A percentile compares a stretch with the other conserved stretches of the same genome.
These are phyloP conservation scores for Otus sunia DNA, from an alignment of 2,113 vertebrate genomes.

Conservation along the genomic window DNA sequence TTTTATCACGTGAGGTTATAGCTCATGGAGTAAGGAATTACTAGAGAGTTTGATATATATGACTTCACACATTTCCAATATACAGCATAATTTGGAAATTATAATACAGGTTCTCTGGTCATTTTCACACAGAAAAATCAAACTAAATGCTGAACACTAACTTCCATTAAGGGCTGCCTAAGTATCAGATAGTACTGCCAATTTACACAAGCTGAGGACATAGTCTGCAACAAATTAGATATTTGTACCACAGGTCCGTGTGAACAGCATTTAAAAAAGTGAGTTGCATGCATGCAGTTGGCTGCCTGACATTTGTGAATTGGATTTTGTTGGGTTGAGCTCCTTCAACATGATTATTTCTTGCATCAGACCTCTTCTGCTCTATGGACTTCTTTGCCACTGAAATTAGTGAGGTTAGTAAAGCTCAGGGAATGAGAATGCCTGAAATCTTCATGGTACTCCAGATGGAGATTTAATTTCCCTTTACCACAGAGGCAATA, in stretches of 20 bases:
- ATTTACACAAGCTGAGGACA: neutral
- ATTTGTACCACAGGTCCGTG: neutral
- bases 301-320: neutral
- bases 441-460: neutral
- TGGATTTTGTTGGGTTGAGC: neutral
- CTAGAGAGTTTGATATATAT: neutral
- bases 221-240: neutral
- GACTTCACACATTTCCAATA: neutral
- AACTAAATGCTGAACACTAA: neutral
- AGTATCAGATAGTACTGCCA: neutral
- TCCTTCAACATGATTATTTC: neutral
- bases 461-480: neutral
- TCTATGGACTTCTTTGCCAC: neutral
- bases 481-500: neutral
- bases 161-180: neutral
- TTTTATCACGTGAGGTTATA: neutral
- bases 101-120: neutral
- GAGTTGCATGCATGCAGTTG: neutral
- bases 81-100: neutral
- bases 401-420: neutral
- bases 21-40: neutral
- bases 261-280: neutral
- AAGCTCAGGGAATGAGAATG: neutral
- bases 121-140: neutral
- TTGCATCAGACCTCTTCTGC: neutral